Percentiles rank a stretch among this genome's conserved stretches.
These are phyloP conservation scores for Tricholauxania praeusta DNA, from an alignment of 2,888 invertebrate genomes.

Conservation along the genomic window DNA sequence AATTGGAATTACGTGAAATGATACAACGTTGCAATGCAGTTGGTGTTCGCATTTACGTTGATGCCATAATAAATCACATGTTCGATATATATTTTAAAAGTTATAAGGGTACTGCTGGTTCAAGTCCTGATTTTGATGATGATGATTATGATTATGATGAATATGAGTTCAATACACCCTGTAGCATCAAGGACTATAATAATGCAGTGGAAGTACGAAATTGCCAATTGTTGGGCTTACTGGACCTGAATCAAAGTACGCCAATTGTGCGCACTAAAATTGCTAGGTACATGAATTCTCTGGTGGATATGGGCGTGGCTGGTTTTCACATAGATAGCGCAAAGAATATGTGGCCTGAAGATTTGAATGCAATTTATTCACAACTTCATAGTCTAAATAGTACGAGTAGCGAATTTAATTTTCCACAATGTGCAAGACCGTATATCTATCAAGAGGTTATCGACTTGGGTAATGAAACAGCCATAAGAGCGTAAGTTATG, in stretches of 20 bases:
- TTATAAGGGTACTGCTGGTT: conserved; percentile 77
- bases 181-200: conserved; percentile 74
- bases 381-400: conserved; percentile 70
- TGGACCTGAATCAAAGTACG: conserved; percentile 78
- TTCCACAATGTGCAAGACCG: conserved; percentile 73
- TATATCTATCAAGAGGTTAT: conserved; percentile 83
- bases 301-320: conserved; percentile 77
- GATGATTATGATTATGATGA: no score
- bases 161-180: conserved; percentile 78
- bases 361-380: conserved; percentile 70
- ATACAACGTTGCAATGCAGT: conserved; percentile 79
- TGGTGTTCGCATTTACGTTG: conserved; percentile 85
- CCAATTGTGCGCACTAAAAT: conserved; percentile 75
- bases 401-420: conserved; percentile 72
- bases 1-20: conserved; percentile 71
- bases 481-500: conserved; percentile 56
- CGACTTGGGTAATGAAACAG: conserved; percentile 70
- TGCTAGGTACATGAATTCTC: conserved; percentile 51
- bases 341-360: conserved; percentile 82
- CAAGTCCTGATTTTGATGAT: conserved; percentile 64
- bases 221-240: conserved; percentile 77
- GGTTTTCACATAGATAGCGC: conserved; percentile 85
- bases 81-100: no score
- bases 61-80: conserved; percentile 88
- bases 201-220: conserved; percentile 75